These are phyloP conservation scores for Bombus superbus DNA, from an alignment of 1,140 invertebrate genomes.

Conservation along the genomic window DNA sequence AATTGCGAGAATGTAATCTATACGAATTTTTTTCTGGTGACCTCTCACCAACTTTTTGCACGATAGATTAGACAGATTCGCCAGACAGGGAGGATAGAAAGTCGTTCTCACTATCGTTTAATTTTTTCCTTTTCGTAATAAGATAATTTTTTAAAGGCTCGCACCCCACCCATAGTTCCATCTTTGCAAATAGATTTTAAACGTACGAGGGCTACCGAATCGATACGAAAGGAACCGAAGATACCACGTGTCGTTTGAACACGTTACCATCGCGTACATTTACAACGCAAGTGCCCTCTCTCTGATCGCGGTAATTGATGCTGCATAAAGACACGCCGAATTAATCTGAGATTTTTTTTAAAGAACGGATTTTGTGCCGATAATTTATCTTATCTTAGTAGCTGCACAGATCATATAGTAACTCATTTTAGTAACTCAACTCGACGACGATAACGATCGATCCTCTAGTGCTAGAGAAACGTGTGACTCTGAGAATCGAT, in stretches of 20 bases:
- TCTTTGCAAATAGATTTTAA: background rate
- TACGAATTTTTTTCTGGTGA: background rate
- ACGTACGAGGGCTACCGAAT: background rate
- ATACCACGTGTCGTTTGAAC: constrained; percentile 6
- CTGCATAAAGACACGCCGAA: background rate
- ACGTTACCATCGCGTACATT: background rate
- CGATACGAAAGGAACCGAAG: background rate
- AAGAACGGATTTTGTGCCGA: background rate
- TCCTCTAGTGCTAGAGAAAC: background rate
- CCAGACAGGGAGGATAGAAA: background rate
- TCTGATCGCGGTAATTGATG: constrained; percentile 9
- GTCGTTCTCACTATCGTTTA: background rate
- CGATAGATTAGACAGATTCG: background rate
- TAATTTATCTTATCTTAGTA: background rate
- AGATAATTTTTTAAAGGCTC: background rate
- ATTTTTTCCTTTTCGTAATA: background rate
- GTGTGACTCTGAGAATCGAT: background rate
- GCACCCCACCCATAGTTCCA: too few relatives aligned
- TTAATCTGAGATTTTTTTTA: constrained; percentile 5
- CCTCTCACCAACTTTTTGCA: background rate
- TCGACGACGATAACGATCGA: constrained; percentile 25
- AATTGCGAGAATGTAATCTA: background rate
- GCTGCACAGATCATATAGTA: background rate
- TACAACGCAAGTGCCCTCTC: background rate
- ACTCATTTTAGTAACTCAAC: constrained; percentile 31